Evolutionary conservation across 2,113 vertebrate species (phyloP).

Genomic region (Oxyruncus cristatus): DNA sequence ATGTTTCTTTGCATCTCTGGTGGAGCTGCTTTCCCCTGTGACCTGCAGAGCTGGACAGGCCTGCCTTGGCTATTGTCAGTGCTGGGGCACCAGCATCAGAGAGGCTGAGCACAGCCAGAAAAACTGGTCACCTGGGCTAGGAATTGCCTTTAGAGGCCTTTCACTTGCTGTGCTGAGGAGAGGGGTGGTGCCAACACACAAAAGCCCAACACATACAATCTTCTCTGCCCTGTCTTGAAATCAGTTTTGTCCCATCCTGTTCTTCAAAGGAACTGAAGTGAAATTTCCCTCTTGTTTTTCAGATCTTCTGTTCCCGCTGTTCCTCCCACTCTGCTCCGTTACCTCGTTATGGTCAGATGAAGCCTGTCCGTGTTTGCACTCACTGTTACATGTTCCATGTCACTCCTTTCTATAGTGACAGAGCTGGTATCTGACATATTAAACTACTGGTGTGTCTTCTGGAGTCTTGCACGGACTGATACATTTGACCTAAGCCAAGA

Average conservation of each 20-base stretch:
- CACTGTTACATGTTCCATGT: slow-evolving; percentile 99
- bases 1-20: not conserved
- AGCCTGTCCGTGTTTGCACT: slow-evolving; percentile 95
- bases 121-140: fast-evolving
- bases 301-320: slow-evolving; percentile 99
- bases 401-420: slow-evolving; percentile 97
- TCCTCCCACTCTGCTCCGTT: slow-evolving; percentile 94
- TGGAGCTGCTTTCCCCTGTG: not conserved
- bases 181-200: not conserved
- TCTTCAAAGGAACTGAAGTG: not conserved
- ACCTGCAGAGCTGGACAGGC: not conserved
- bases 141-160: not conserved
- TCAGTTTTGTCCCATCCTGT: not conserved
- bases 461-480: slow-evolving; percentile 27
- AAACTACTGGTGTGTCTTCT: not conserved
- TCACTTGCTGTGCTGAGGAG: not conserved
- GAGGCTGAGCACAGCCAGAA: not conserved
- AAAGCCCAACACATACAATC: fast-evolving
- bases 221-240: not conserved
- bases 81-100: not conserved
- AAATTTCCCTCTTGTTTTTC: slow-evolving; percentile 48
- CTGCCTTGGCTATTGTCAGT: not conserved
- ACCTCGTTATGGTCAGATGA: slow-evolving; percentile 95
- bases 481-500: slow-evolving; percentile 52
- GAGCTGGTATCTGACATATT: slow-evolving; percentile 81